These are phyloP conservation scores for Latheticus oryzae DNA, from an alignment of 2,888 invertebrate genomes.

Conservation along the genomic window DNA sequence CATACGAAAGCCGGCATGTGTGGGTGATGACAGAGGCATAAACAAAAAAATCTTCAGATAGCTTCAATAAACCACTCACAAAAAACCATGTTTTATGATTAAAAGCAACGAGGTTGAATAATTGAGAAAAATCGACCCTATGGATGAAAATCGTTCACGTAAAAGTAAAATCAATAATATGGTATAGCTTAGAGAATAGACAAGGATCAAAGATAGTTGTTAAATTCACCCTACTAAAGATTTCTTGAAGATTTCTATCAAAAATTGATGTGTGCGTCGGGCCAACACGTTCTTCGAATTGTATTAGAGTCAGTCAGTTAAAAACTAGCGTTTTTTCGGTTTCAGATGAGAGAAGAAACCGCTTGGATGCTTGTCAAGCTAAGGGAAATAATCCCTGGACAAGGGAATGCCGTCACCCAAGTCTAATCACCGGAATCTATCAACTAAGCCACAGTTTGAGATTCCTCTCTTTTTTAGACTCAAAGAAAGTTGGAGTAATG, in stretches of 20 bases:
- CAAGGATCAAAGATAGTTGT: slow-evolving; percentile 47
- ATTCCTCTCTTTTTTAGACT: too few relatives aligned
- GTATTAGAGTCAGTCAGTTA: slow-evolving; percentile 45
- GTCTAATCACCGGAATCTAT: slow-evolving; percentile 55
- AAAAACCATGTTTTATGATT: slow-evolving; percentile 2
- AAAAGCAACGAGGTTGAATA: slow-evolving; percentile 23
- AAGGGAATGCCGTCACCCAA: slow-evolving; percentile 51
- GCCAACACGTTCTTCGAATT: slow-evolving; percentile 53
- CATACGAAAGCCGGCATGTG: neutral
- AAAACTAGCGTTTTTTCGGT: neutral
- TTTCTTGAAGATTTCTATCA: slow-evolving; percentile 57
- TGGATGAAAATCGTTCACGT: slow-evolving; percentile 23
- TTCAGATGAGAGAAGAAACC: neutral
- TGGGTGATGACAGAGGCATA: slow-evolving; percentile 8
- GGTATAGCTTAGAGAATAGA: slow-evolving; percentile 42
- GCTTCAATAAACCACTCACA: neutral
- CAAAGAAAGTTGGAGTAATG: too few relatives aligned
- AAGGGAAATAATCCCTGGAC: slow-evolving; percentile 51
- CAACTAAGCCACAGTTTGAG: too few relatives aligned
- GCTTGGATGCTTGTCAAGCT: slow-evolving; percentile 39
- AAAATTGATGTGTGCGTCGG: slow-evolving; percentile 55
- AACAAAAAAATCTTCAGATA: neutral
- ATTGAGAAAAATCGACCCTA: slow-evolving; percentile 32
- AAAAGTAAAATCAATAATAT: slow-evolving; percentile 24
- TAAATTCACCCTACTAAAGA: slow-evolving; percentile 51